Evolutionary conservation across 2,113 vertebrate genomes (phyloP).

Genomic region (Antechinus flavipes): DNA sequence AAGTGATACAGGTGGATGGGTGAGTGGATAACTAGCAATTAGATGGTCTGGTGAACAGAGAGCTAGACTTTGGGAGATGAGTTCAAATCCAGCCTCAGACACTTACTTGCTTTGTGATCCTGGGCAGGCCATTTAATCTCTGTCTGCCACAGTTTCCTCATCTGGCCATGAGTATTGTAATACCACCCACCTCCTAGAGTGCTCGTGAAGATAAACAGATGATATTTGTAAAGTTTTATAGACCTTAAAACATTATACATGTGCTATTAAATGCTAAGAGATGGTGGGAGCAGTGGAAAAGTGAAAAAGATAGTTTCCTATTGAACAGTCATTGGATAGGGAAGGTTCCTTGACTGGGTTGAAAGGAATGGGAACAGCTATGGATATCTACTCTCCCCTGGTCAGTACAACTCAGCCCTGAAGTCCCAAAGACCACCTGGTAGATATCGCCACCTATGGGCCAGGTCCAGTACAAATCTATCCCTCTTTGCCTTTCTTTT

Average conservation of each 20-base stretch:
- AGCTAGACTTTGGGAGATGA: background rate
- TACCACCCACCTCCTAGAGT: background rate
- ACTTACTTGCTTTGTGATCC: background rate
- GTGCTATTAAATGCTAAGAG: background rate
- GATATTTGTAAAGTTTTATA: background rate
- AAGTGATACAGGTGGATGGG: background rate
- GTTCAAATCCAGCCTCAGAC: background rate
- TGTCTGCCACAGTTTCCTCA: background rate
- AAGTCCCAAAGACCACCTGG: background rate
- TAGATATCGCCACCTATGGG: background rate
- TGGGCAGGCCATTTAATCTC: background rate
- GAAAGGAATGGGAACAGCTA: background rate
- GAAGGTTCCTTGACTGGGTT: background rate
- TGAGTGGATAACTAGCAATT: background rate
- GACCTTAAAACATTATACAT: background rate
- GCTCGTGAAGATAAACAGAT: background rate
- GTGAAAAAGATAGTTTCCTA: background rate
- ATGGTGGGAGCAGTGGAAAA: background rate
- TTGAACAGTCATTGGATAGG: background rate
- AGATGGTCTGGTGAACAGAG: background rate
- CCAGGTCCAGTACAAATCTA: background rate
- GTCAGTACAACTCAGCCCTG: background rate
- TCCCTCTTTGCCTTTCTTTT: background rate
- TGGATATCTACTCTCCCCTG: background rate
- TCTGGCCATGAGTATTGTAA: background rate